Base-by-base conservation (phyloP, 2,113 vertebrate genomes). In the Oryzias woworae region DNA sequence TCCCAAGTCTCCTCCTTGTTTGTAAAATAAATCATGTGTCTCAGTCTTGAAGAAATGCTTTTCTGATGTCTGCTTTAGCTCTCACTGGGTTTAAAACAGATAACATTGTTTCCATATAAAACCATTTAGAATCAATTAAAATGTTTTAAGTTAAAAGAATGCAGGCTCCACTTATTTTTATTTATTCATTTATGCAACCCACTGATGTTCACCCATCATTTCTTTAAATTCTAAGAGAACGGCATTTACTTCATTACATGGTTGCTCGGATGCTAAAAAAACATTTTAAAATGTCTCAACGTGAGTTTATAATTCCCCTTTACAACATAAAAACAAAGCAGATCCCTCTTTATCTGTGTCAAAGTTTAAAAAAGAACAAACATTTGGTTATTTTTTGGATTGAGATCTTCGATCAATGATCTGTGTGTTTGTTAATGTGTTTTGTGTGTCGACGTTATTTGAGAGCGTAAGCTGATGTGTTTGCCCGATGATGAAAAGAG, bases 401-500 rank as follows among this genome's bases (percentile, higher is more conserved):
- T 81, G 58, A 71, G 62, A 51, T 81, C 73, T 84, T 71, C 85
- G 82, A 88, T 83, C 72, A 83, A 78, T 82, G 73, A 80, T 77
- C 24, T 77, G 49, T 55, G 69, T 55, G 66, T 20, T 2, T 60
- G 47, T 50, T 56, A 24, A 60, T 26, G 13, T 59, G 58, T 65
- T 20, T 61, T 59, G 50, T 52, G 53, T 43, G 48, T 42, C 22
- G 55, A 41, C 74, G 54, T 36, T 50, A 57, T 72, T 31, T 61
- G 64, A 64, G 26, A 4, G 48, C 62, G 64, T 77, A 69, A 58
- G 65, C 55, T 75, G 62, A 71, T 73, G 73, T 77, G 54, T 83
- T 75, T 65, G 63, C 64, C 66, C 66, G 69, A 85, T 86, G 83
- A 89, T 85, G 79, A 86, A 78, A 85, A 81, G 76, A 81, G 66